phyloP scores from a whole-genome alignment of 2,888 invertebrate genomes.

The Chymomyza procnemis region DNA sequence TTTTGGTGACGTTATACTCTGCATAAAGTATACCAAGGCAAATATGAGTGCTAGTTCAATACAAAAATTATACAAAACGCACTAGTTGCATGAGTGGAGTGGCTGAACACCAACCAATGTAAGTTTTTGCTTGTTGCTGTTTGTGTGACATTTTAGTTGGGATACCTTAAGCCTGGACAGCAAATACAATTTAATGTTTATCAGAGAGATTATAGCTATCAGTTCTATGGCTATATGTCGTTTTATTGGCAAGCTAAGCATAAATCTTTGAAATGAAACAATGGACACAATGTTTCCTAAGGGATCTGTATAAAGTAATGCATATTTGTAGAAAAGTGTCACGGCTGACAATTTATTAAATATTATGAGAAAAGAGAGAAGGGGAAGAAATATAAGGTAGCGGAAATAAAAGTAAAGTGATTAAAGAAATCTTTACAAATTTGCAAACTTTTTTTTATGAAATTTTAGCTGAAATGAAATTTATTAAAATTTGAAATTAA shows the following conservation, averaged over 20 bases:
- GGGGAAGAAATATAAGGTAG: too few relatives aligned
- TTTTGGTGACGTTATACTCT: too few relatives aligned
- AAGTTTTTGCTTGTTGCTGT: constrained; percentile 5
- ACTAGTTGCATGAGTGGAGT: too few relatives aligned
- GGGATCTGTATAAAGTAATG: background rate
- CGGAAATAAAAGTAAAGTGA: too few relatives aligned
- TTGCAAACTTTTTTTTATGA: too few relatives aligned
- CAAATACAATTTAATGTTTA: background rate
- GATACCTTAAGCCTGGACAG: background rate
- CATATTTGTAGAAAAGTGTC: background rate
- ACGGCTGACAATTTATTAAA: background rate
- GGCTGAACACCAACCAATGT: background rate
- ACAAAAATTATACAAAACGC: too few relatives aligned
- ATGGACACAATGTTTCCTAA: background rate
- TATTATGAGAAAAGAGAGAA: background rate
- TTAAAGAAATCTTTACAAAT: too few relatives aligned
- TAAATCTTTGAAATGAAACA: background rate
- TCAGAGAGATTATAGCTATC: background rate
- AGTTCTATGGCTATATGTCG: background rate
- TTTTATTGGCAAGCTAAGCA: background rate
- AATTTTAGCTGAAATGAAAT: too few relatives aligned
- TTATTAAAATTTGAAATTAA: too few relatives aligned
- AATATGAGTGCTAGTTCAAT: too few relatives aligned
- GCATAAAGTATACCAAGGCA: too few relatives aligned
- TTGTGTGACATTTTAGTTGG: background rate